Evolutionary conservation across 2,113 vertebrate genomes (phyloP).

Genomic region (Fulmarus glacialis): DNA sequence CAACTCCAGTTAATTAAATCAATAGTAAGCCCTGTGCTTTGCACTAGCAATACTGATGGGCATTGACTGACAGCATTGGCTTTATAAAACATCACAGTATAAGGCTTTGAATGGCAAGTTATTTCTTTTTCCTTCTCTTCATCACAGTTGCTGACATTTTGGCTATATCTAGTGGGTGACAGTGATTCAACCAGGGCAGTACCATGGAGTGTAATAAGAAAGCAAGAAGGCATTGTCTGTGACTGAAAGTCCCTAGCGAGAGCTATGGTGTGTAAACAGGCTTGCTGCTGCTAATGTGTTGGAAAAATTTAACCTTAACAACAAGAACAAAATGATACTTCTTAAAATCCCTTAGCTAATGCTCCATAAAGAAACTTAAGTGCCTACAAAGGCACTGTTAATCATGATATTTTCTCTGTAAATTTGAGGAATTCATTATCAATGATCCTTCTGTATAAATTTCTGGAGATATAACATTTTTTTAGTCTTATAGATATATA

Average conservation of each 20-base stretch:
- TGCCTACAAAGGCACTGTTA: not conserved
- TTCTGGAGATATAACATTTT: not conserved
- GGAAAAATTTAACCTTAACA: not conserved
- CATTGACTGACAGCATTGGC: not conserved
- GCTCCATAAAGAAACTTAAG: not conserved
- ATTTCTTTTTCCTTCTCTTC: not conserved
- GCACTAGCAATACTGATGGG: not conserved
- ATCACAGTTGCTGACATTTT: constrained; percentile 17
- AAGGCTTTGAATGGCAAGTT: not conserved
- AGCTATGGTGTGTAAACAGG: not conserved
- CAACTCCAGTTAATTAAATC: constrained; percentile 46
- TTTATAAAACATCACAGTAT: not conserved
- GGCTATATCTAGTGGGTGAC: not conserved
- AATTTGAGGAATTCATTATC: not conserved
- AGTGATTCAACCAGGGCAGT: not conserved
- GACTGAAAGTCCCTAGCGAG: not conserved
- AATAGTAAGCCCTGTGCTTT: not conserved
- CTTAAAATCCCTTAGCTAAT: not conserved
- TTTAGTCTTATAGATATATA: not conserved
- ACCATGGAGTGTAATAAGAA: not conserved
- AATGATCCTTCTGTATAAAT: not conserved
- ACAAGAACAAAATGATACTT: not conserved
- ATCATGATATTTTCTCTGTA: not conserved
- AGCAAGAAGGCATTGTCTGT: not conserved
- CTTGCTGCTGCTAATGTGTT: not conserved